Evolutionary conservation across 1,140 invertebrate species (phyloP).

Genomic region (Lanistes nyassanus): DNA sequence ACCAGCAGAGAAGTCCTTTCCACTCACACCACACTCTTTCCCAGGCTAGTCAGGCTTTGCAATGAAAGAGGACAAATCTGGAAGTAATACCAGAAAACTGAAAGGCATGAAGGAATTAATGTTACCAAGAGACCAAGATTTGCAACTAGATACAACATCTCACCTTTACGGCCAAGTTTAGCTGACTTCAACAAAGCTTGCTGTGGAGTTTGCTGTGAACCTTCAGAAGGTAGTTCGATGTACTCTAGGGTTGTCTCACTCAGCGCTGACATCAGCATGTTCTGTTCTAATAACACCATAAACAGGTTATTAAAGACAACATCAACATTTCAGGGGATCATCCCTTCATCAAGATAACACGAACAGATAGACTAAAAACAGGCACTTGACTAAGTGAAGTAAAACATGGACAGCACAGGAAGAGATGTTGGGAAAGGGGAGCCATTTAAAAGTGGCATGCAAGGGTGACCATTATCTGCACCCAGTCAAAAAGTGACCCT

Average conservation of each 20-base stretch:
- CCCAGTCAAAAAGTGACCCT: too few species aligned
- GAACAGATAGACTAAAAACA: too few species aligned
- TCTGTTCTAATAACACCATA: not conserved
- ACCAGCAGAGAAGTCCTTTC: not conserved
- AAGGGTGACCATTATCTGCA: too few species aligned
- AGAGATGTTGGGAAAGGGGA: too few species aligned
- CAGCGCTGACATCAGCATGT: constrained; percentile 10
- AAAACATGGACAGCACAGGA: not conserved
- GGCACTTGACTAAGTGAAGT: not conserved
- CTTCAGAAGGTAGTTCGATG: constrained; percentile 39
- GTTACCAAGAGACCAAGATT: too few species aligned
- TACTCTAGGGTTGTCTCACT: constrained; percentile 40
- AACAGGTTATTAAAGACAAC: not conserved
- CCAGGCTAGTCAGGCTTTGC: too few species aligned
- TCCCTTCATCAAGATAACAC: too few species aligned
- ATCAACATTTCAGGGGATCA: too few species aligned
- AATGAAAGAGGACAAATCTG: not conserved
- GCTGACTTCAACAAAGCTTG: constrained; percentile 63
- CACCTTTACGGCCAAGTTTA: constrained; percentile 57
- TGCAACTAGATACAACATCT: too few species aligned
- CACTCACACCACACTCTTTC: not conserved
- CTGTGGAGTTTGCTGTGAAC: constrained; percentile 46
- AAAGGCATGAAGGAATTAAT: too few species aligned
- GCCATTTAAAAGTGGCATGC: too few species aligned
- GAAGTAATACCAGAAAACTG: not conserved